Evolutionary conservation across 2,797 vertebrate species (phyloP), one percentile per base, ranked within the genome.

Genomic region (Etheostoma perlongum): DNA sequence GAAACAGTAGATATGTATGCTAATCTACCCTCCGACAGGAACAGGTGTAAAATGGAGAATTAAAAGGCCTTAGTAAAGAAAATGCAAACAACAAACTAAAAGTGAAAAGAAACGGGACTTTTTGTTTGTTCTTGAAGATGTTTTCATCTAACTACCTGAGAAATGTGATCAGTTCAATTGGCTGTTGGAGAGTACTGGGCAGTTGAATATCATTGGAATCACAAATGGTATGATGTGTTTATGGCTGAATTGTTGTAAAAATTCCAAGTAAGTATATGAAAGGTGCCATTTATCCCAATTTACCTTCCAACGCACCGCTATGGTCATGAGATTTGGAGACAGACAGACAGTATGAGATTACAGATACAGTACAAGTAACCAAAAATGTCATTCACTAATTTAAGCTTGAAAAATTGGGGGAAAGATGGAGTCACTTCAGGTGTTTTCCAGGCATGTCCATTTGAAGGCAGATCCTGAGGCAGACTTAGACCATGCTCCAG

Each of bases 1-100:
- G 67, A 64, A 74, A 40, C 44, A 44, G 63, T 11, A 67, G 13
- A 58, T 16, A 54, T 53, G n/a, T 10, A 21, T 67, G 67, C 42
- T 54, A 8, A 59, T 67, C 30, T 40, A 21, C 14, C 15, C 51
- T 30, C 3, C 9, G 16, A 57, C 33, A 52, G 19, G 13, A 44
- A 4, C 2, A 44, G 11, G 15, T 62, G 19, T 40, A 21, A 64
- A 57, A 25, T 25, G 3, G 4, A 19, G 11, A 42, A 40, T 59
- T 2, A 42, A 27, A 51, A 11, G 14, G 14, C 14, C 59, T 42
- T 18, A 44, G 3, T 2, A 2, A n/a, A 57, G 40, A 46, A 12
- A 46, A 67, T 18, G 25, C 11, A 3, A 68, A 19, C 19, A 21
- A n/a, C 18, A 44, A 12, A 44, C 14, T 0, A 14, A n/a, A 16